Conservation (phyloP, 2,888 invertebrate genomes). For the Nineta flava region DNA sequence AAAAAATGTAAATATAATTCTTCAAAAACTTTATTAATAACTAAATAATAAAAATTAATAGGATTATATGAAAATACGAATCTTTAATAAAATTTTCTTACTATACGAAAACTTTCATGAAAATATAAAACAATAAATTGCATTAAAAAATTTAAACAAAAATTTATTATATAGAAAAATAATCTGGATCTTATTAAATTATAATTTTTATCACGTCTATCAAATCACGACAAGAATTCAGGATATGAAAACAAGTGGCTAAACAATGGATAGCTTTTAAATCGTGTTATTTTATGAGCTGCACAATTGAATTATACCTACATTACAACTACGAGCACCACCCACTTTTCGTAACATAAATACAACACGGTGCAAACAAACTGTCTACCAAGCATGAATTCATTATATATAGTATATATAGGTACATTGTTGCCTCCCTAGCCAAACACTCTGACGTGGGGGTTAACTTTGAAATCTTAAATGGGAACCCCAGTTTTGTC, state of each 20-base stretch:
- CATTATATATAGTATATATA: too few relatives aligned
- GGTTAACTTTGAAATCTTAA: too few relatives aligned
- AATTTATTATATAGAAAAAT: neutral
- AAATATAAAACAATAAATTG: neutral
- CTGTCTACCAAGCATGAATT: too few relatives aligned
- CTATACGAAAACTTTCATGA: neutral
- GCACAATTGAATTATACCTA: constrained; percentile 4
- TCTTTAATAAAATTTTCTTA: neutral
- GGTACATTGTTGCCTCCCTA: too few relatives aligned
- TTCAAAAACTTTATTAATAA: neutral
- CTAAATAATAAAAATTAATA: neutral
- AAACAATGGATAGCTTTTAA: constrained; percentile 7
- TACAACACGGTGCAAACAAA: too few relatives aligned
- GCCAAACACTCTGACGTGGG: too few relatives aligned
- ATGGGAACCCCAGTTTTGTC: too few relatives aligned
- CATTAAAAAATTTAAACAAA: neutral
- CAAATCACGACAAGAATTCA: neutral
- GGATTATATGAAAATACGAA: neutral
- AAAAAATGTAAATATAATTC: too few relatives aligned
- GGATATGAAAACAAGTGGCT: constrained; percentile 3
- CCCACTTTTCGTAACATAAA: neutral
- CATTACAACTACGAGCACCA: neutral
- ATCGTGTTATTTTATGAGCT: constrained; percentile 6
- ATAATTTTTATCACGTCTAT: constrained; percentile 1
- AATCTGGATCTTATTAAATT: neutral